Evolutionary conservation across 1,140 invertebrate genomes (phyloP), one percentile per base, ranked within the genome.

Genomic region (Macrocentrus cingulum): DNA sequence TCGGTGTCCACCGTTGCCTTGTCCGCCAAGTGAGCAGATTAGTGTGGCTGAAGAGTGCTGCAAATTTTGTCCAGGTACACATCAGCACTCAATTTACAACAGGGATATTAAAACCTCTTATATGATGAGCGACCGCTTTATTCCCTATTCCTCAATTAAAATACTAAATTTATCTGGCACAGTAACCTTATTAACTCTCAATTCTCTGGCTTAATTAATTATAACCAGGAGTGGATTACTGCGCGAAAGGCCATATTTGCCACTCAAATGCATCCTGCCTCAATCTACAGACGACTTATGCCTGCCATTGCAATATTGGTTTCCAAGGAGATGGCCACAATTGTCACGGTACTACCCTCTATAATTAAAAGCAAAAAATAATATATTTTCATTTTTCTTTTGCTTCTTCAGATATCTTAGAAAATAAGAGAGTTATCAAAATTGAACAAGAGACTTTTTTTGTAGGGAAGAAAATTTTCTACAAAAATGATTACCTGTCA

Each of bases 11-110:
- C 79, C 83, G 61, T 81, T 95, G 54, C 83, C 87, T n/a, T 96
- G 93, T 83, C 86, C 88, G 48, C 77, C 82, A 18, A 82, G 84
- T 34, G 84, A 92, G 68, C 89, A 91, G 76, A 87, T 94, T 65
- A 85, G 85, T 63, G 88, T 91, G 34, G 86, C 88, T 19, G 91
- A 88, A 48, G 88, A 94, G 73, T 96, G 93, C 77, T 96, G 92
- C 81, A 92, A 91, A 76, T 91, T 92, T 71, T 96, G 93, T 79
- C 88, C 87, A 82, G 92, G 92, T 94, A 83, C 69, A 46, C 25
- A 32, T 9, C 2, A 29, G 15, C 18, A 49, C 15, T 16, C 7
- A 22, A 44, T 1, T 16, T 8, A 45, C 18, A 18, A 16, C 8
- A 20, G 18, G 2, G 4, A 2, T 20, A 45, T 22, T 20, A 8